phyloP scores from a whole-genome alignment of 2,113 vertebrate genomes.

The Lathamus discolor region DNA sequence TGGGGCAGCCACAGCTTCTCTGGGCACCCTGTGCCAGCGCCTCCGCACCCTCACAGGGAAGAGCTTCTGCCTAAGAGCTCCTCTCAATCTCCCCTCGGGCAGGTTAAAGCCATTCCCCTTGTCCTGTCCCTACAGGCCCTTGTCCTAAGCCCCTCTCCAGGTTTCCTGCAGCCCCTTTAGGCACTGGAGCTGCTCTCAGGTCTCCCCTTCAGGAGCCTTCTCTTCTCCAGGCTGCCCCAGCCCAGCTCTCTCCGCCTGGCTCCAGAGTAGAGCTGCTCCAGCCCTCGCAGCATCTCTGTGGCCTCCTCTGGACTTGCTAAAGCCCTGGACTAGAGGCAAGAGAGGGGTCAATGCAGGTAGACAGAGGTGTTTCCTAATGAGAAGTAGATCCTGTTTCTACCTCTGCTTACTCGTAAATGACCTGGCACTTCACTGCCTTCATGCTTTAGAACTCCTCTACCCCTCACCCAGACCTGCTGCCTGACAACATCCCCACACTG shows the following conservation, averaged over 20 bases:
- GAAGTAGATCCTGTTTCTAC: neutral
- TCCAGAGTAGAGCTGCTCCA: neutral
- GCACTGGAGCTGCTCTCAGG: no score
- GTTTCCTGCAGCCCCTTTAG: no score
- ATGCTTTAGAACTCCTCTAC: neutral
- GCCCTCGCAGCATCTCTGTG: neutral
- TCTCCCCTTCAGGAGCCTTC: no score
- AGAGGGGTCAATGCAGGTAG: neutral
- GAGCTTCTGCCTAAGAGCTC: no score
- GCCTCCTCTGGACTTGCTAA: neutral
- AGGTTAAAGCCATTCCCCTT: no score
- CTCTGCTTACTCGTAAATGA: neutral
- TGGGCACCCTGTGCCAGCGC: no score
- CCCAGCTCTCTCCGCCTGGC: neutral
- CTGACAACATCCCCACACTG: neutral
- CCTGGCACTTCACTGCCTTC: neutral
- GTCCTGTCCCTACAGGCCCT: no score
- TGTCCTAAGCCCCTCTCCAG: no score
- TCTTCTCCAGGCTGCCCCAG: no score
- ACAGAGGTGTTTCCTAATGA: neutral
- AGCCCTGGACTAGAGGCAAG: neutral
- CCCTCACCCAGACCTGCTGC: neutral
- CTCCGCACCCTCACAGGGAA: no score
- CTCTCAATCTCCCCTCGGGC: no score
- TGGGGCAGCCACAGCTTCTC: no score